Conservation (phyloP, 2,797 vertebrate species). For the Oryzias sinensis region DNA sequence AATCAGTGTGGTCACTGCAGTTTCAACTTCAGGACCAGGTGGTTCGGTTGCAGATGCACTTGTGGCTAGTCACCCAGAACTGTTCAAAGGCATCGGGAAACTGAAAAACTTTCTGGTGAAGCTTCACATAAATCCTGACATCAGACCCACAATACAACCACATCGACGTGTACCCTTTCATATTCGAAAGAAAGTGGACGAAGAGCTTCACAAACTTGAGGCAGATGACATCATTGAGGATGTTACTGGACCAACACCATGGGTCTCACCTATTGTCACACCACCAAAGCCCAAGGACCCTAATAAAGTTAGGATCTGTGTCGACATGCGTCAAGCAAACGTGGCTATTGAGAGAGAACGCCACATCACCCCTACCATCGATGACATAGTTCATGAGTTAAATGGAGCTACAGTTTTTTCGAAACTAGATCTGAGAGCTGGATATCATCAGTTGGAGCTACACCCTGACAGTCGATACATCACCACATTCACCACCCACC, state of each 20-base stretch:
- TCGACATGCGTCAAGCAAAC: slow-evolving; percentile 28
- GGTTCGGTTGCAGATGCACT: slow-evolving; percentile 11
- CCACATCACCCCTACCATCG: slow-evolving; percentile 23
- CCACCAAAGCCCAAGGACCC: slow-evolving; percentile 28
- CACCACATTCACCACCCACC: slow-evolving; percentile 27
- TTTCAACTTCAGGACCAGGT: not conserved
- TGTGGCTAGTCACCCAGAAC: slow-evolving; percentile 1
- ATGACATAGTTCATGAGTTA: slow-evolving; percentile 14
- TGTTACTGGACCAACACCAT: slow-evolving; percentile 16
- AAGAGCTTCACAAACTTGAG: slow-evolving; percentile 14
- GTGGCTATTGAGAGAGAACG: slow-evolving; percentile 17
- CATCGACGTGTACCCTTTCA: slow-evolving; percentile 23
- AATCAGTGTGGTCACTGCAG: not conserved
- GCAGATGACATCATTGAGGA: slow-evolving; percentile 29
- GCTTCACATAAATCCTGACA: slow-evolving; percentile 18
- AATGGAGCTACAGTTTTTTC: slow-evolving; percentile 5
- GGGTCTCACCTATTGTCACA: slow-evolving; percentile 27
- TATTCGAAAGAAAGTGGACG: slow-evolving; percentile 18
- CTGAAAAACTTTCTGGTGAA: slow-evolving; percentile 31
- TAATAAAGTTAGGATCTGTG: slow-evolving; percentile 26
- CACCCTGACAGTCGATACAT: slow-evolving; percentile 41
- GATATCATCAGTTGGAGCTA: slow-evolving; percentile 36
- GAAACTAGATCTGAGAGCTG: slow-evolving; percentile 26
- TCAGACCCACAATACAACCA: slow-evolving; percentile 21
- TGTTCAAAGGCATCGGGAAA: slow-evolving; percentile 13